A percentile compares a stretch with the other conserved stretches of the same genome.
Conservation (phyloP, 1,140 invertebrate genomes). For the Glomeris maerens region DNA sequence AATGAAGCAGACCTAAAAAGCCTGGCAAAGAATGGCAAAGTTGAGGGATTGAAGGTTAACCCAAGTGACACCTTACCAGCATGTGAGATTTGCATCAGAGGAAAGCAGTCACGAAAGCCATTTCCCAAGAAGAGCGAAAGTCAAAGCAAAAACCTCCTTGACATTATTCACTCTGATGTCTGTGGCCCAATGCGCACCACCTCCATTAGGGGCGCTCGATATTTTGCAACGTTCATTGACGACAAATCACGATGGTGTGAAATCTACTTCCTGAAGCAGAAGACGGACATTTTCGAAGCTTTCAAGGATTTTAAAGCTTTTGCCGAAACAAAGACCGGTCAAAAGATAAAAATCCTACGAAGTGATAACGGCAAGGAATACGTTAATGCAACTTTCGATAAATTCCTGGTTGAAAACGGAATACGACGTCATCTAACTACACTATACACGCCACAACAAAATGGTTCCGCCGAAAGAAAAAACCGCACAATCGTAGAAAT, state of each 20-base stretch:
- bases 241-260: constrained; percentile 27
- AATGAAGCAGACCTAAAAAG: constrained; percentile 5
- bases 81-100: constrained; percentile 7
- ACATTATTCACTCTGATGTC: constrained; percentile 23
- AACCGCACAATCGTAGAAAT: constrained; percentile 27
- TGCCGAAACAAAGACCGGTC: constrained; percentile 16
- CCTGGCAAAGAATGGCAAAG: not conserved
- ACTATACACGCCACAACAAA: constrained; percentile 35
- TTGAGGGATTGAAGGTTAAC: constrained; percentile 3
- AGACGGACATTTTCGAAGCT: constrained; percentile 25
- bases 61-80: not conserved
- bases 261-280: constrained; percentile 30
- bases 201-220: constrained; percentile 25
- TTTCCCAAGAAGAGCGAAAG: not conserved
- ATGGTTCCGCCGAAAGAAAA: constrained; percentile 31
- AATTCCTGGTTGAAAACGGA: constrained; percentile 11
- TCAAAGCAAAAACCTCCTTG: not conserved
- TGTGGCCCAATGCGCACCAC: constrained; percentile 31
- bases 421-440: constrained; percentile 21
- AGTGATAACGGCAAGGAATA: constrained; percentile 5
- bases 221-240: constrained; percentile 31
- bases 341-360: constrained; percentile 7
- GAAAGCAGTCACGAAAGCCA: constrained; percentile 4
- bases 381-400: constrained; percentile 12
- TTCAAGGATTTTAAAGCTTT: constrained; percentile 27